These are phyloP conservation scores for Potamarius usumacintae DNA, from an alignment of 2,113 vertebrate species.

Conservation along the genomic window DNA sequence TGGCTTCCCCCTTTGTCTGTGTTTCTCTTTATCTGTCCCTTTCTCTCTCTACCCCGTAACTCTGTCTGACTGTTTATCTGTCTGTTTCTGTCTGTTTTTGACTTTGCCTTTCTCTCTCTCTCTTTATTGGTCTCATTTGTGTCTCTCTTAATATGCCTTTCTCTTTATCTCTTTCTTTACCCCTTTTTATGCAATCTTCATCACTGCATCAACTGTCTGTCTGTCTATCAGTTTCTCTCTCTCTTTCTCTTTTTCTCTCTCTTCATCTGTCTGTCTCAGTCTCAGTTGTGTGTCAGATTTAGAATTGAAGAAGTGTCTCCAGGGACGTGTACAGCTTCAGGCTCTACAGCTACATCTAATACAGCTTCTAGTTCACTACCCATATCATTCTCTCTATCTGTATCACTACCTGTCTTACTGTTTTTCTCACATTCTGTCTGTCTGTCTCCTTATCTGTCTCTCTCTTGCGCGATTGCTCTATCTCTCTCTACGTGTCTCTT, in stretches of 20 bases:
- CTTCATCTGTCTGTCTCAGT: not conserved
- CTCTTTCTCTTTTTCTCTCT: not conserved
- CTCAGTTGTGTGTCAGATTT: slow-evolving; percentile 56
- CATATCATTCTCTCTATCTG: slow-evolving; percentile 40
- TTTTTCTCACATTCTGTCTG: slow-evolving; percentile 34
- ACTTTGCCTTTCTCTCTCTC: too few species aligned
- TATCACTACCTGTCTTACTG: slow-evolving; percentile 19
- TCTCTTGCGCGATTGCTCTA: not conserved
- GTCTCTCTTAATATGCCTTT: too few species aligned
- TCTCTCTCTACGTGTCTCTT: slow-evolving; percentile 13
- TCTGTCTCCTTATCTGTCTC: not conserved
- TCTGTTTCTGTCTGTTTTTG: too few species aligned
- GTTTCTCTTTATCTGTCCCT: too few species aligned
- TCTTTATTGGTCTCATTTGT: too few species aligned
- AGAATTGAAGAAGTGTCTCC: slow-evolving; percentile 57
- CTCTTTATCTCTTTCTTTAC: too few species aligned
- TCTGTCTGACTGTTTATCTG: too few species aligned
- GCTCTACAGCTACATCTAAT: slow-evolving; percentile 65
- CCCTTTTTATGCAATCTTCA: too few species aligned
- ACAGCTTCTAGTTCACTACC: slow-evolving; percentile 57
- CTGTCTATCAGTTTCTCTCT: too few species aligned
- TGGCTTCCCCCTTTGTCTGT: too few species aligned
- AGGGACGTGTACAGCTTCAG: slow-evolving; percentile 74
- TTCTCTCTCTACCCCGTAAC: too few species aligned
- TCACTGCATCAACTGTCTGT: too few species aligned